Evolutionary conservation across 2,888 invertebrate species (phyloP), one percentile per base, ranked within the genome.

Genomic region (Leptodirus hochenwartii): DNA sequence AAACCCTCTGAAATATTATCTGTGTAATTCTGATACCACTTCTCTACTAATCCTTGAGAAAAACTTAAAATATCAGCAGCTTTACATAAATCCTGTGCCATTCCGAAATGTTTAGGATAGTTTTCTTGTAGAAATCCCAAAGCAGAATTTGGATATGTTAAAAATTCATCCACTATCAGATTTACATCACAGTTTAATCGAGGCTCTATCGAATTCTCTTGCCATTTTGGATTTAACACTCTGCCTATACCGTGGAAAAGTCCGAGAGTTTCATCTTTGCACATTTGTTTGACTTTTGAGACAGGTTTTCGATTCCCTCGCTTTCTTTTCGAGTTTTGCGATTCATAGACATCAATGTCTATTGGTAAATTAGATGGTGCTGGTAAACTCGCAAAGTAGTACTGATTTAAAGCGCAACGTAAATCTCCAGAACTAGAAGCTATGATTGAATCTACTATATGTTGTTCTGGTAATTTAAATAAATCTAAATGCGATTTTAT

Each of bases 311-410:
- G 6, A 25, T 8, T 25, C 6, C 12, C 6, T 25, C 10, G 6
- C 25, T 10, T 25, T 8, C 10, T 25, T 10, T 11, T 10, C 8
- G 6, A 6, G 8, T 25, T 10, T 10, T 10, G 6, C 25, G n/a
- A 8, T 8, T 25, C 10, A 8, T 8, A 15, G 8, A 27, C 17
- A 17, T 27, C 8, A 27, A 15, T 17, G 17, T 9, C 12, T n/a
- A n/a, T n/a, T 6, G 11, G 6, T 11, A 17, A 27, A 8, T 34
- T 5, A 24, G 12, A 11, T 31, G 40, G 43, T 70, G 81, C 78
- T 66, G 68, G 73, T 28, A 78, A 56, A 38, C 72, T 71, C 24
- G 74, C 70, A 59, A 90, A 82, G 56, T 87, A 80, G 30, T 85
- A 61, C 54, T 84, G 80, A 42, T 85, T 71, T 26, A 87, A 61